phyloP scores from a whole-genome alignment of 64 coral and sea anemone species.

The Montipora cactus region DNA sequence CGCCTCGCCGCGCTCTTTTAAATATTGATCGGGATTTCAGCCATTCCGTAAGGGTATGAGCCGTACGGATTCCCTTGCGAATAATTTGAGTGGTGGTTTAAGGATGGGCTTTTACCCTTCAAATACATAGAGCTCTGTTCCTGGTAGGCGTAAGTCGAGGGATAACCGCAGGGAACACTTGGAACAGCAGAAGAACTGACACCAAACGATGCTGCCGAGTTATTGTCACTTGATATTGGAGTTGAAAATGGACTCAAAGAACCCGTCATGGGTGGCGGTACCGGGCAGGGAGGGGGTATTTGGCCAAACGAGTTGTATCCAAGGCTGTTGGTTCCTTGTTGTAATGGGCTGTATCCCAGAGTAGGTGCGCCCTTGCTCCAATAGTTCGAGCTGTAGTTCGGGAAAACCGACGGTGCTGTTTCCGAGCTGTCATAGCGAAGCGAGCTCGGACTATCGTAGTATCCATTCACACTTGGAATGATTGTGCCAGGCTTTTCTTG shows the following conservation, averaged over 20 bases:
- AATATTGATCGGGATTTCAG: constrained; percentile 93
- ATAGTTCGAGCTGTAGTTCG: constrained; percentile 84
- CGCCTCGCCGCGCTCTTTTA: background rate
- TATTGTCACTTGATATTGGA: constrained; percentile 76
- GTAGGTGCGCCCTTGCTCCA: constrained; percentile 84
- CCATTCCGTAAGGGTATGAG: constrained; percentile 82
- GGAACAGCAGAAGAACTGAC: constrained; percentile 72
- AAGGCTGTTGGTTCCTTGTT: constrained; percentile 60
- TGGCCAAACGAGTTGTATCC: constrained; percentile 83
- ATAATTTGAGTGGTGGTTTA: constrained; percentile 94
- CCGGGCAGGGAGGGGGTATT: constrained; percentile 78
- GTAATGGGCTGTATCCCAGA: constrained; percentile 67
- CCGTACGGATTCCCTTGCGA: constrained; percentile 81
- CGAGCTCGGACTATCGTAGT: constrained; percentile 63
- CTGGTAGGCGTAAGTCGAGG: constrained; percentile 80
- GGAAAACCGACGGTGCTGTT: constrained; percentile 76
- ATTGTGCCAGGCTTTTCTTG: constrained; percentile 82
- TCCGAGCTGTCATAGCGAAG: constrained; percentile 88
- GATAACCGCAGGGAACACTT: constrained; percentile 74
- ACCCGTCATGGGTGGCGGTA: constrained; percentile 78
- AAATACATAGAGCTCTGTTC: constrained; percentile 90
- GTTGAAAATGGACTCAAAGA: constrained; percentile 90
- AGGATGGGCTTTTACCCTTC: constrained; percentile 78
- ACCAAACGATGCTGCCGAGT: constrained; percentile 46
- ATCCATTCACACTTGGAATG: constrained; percentile 85